Percentiles rank a stretch among this genome's conserved stretches.
phyloP scores from a whole-genome alignment of 2,113 vertebrate genomes.

The Talpa occidentalis region DNA sequence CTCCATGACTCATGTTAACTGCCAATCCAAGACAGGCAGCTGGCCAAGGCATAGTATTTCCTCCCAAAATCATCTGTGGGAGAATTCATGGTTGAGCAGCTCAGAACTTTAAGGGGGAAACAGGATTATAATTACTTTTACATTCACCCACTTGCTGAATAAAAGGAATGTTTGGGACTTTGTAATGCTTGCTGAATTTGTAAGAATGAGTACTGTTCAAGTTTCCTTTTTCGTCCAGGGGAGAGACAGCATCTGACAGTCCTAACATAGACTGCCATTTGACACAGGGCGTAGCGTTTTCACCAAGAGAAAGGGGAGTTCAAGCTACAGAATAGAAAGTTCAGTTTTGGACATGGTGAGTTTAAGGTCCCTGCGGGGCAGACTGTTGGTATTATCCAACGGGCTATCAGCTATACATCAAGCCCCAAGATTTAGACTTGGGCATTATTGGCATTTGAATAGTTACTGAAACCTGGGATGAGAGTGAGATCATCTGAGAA shows the following conservation, averaged over 20 bases:
- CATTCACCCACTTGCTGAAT: not conserved
- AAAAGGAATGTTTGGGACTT: not conserved
- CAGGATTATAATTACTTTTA: not conserved
- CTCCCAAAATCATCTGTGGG: not conserved
- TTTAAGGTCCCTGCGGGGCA: not conserved
- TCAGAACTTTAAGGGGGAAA: constrained; percentile 19
- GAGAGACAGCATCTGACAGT: not conserved
- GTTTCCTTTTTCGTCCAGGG: not conserved
- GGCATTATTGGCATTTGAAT: not conserved
- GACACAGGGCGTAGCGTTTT: not conserved
- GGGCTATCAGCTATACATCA: not conserved
- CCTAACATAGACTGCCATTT: not conserved
- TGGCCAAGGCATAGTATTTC: not conserved
- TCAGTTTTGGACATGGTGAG: not conserved
- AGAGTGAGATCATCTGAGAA: not conserved
- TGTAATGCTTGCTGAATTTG: not conserved
- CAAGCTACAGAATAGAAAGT: not conserved
- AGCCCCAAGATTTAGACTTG: not conserved
- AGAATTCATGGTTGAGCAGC: not conserved
- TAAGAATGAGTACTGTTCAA: not conserved
- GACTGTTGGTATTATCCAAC: not conserved
- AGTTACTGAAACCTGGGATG: not conserved
- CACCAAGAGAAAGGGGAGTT: not conserved
- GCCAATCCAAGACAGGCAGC: not conserved
- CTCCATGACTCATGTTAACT: not conserved